Evolutionary conservation across 2,888 invertebrate species (phyloP), one percentile per base, ranked within the genome.

Genomic region (Diloba caeruleocephala): DNA sequence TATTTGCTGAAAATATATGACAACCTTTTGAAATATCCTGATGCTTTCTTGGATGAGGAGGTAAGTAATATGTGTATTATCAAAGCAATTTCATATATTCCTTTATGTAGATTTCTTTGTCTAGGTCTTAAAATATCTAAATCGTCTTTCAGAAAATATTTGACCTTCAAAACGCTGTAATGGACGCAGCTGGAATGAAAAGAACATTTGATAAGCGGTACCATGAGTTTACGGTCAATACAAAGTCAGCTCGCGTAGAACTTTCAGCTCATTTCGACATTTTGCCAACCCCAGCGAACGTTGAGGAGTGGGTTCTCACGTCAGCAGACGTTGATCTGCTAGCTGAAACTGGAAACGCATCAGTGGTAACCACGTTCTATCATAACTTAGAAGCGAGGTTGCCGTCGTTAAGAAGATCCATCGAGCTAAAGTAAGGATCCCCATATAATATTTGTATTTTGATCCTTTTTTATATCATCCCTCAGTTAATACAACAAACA

Each of bases 1-100:
- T 94, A 94, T 67, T 92, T 97, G 38, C 87, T 97, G 66, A 94
- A 94, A 74, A 95, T 92, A 25, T 92, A 82, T 39, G 90, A 92
- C 23, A 85, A 80, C 6, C 67, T 93, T 29, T 61, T 93, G 33
- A 87, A 84, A 56, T 86, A 92, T 70, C 94, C 95, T 23, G 94
- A 95, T 73, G 95, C 97, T 8, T 94, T 97, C 69, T 94, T 96
- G 54, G 96, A 95, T 87, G 95, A 96, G 85, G 95, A 96, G 95
- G 97, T 97, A 83, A 84, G 90, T 81, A 21, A 21, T 21, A 17
- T 17, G 5, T 5, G 17, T 3, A 17, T 3, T 17, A 17, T 10
- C 17, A 19, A 19, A 19, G 19, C 19, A 19, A 19, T 5, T n/a
- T n/a, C n/a, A n/a, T n/a, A n/a, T n/a, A n/a, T n/a, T n/a, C n/a